phyloP scores from a whole-genome alignment of 2,113 vertebrate species.

The Phalacrocorax carbo region DNA sequence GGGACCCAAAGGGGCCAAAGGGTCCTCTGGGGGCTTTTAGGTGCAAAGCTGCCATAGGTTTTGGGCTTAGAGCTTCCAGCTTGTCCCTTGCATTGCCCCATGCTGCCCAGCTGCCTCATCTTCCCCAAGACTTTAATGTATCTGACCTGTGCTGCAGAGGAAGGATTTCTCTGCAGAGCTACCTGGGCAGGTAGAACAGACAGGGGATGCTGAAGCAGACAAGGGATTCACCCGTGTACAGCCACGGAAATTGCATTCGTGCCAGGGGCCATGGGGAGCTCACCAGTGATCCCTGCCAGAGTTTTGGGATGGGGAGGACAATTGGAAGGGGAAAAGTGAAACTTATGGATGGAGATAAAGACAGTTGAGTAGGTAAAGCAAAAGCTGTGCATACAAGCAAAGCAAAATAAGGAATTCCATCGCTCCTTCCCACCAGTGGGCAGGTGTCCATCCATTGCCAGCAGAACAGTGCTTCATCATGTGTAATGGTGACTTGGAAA shows the following conservation, averaged over 20 bases:
- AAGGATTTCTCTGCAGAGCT: background rate
- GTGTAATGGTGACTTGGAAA: fast-evolving
- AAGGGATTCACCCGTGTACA: background rate
- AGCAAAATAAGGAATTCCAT: background rate
- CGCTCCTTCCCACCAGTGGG: background rate
- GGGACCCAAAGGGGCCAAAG: background rate
- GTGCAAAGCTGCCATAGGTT: background rate
- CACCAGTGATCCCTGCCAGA: background rate
- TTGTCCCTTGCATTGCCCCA: background rate
- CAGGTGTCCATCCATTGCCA: background rate
- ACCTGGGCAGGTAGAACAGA: background rate
- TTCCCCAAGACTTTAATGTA: background rate
- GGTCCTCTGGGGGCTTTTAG: background rate
- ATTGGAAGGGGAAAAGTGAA: background rate
- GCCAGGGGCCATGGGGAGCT: background rate
- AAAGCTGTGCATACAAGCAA: fast-evolving
- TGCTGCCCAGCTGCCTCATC: fast-evolving
- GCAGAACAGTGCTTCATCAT: no score
- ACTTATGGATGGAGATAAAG: fast-evolving
- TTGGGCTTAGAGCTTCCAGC: background rate
- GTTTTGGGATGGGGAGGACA: background rate
- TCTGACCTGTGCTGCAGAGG: background rate
- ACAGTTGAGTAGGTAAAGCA: background rate
- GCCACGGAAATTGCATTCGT: no score
- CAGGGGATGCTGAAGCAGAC: background rate